Base-by-base conservation (phyloP, 2,797 vertebrate species). In the Cuculus canorus region DNA sequence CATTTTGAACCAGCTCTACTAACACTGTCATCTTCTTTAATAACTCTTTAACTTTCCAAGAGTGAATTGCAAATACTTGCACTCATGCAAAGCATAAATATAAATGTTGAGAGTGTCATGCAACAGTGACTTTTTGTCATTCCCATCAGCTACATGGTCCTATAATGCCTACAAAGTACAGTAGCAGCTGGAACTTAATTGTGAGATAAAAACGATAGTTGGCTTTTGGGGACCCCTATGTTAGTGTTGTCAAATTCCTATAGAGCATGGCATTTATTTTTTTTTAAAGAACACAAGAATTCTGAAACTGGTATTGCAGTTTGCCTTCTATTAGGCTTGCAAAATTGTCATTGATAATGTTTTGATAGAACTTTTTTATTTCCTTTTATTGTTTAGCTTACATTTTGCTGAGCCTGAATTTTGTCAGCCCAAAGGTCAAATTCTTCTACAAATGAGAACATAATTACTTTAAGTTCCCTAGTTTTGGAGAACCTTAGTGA, bases 1-100 rank as follows among this genome's bases (percentile, higher is more conserved):
- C 48, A 15, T 76, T 85, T 92, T 92, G 85, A 96, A 59, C n/a
- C 65, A 66, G 32, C 69, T 93, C 82, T 90, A 17, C 93, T 84
- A 92, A 81, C 47, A 54, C 52, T 84, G 64, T 92, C 68, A 81
- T 85, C 45, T 65, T 53, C 60, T 82, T 33, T 79, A 88, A 85
- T 81, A 95, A 65, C 52, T 71, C 64, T 80, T 83, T 61, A 77
- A 81, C 79, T 71, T 91, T 95, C 70, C 71, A 88, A 35, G n/a
- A 70, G 52, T 96, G 92, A 96, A 73, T 94, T 92, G 87, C 61
- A 94, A 94, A 90, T 95, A n/a, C 57, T 93, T 96, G 76, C 82
- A 84, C 79, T 97, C 89, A 70, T 69, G 77, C 48, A 92, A 90
- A 93, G 43, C 57, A 72, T 86, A 94, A 95, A 88, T 83, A 88